A percentile compares a stretch with the other conserved stretches of the same genome.
phyloP scores from a whole-genome alignment of 2,113 vertebrate species.

The Pampusana beccarii region DNA sequence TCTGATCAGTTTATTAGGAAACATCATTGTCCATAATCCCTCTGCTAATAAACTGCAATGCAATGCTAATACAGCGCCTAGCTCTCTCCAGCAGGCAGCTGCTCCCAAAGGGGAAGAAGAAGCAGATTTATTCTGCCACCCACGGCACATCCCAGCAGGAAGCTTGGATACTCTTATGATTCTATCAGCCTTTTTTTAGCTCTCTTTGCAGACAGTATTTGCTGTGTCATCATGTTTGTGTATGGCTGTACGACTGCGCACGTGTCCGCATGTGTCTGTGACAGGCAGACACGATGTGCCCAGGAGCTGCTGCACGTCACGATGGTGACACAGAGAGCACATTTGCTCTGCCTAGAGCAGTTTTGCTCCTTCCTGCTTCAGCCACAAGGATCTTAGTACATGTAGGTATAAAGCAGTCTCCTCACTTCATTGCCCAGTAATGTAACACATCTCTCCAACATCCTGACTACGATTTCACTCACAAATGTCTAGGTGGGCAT shows the following conservation, averaged over 20 bases:
- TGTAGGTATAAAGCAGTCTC: not conserved
- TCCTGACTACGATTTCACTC: not conserved
- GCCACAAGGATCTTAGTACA: not conserved
- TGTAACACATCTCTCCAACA: not conserved
- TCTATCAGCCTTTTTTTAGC: not conserved
- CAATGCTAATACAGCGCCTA: not conserved
- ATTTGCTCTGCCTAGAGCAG: not conserved
- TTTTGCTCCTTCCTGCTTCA: not conserved
- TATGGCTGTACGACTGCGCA: not conserved
- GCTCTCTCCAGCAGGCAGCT: slow-evolving; percentile 1
- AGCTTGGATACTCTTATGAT: not conserved
- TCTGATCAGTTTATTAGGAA: not conserved
- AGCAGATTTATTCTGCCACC: slow-evolving; percentile 7
- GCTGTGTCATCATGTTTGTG: not conserved
- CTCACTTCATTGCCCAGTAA: not conserved
- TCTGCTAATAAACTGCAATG: not conserved
- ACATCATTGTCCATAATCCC: not conserved
- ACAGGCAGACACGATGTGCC: not conserved
- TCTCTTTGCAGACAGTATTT: not conserved
- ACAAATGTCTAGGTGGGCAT: not conserved
- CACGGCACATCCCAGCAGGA: not conserved
- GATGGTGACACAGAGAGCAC: not conserved
- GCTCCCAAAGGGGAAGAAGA: slow-evolving; percentile 8
- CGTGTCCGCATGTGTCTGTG: not conserved
- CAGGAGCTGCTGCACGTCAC: not conserved